Percentiles rank a stretch among this genome's conserved stretches.
These are phyloP conservation scores for Podarcis muralis DNA, from an alignment of 2,113 vertebrate species.

Conservation along the genomic window DNA sequence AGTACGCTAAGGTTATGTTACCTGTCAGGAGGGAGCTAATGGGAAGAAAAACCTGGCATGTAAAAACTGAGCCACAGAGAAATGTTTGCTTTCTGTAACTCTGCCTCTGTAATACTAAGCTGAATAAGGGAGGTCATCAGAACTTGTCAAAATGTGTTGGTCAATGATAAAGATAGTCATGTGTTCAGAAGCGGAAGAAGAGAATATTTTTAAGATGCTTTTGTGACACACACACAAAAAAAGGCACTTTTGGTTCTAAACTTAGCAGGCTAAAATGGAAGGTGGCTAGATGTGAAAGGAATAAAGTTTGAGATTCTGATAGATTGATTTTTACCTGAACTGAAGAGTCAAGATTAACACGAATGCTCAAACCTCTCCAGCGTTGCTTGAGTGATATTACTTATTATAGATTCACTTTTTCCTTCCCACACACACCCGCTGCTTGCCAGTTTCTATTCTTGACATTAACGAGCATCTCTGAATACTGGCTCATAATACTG, in stretches of 20 bases:
- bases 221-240: neutral
- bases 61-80: neutral
- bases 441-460: constrained; percentile 25
- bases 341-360: constrained; percentile 17
- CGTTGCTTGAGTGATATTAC: neutral
- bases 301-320: neutral
- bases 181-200: neutral
- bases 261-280: neutral
- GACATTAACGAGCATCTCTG: constrained; percentile 21
- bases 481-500: neutral
- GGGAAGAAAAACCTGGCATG: neutral
- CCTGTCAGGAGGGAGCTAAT: neutral
- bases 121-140: neutral
- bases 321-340: neutral
- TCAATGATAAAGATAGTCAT: neutral
- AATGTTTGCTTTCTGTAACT: neutral
- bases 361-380: neutral
- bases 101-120: neutral
- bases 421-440: neutral
- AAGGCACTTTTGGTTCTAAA: neutral
- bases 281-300: neutral
- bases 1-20: neutral
- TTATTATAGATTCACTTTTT: constrained; percentile 23
- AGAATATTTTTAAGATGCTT: neutral
- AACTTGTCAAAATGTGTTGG: neutral